phyloP scores from a whole-genome alignment of 1,140 invertebrate species.

The Drosophila ogumai region DNA sequence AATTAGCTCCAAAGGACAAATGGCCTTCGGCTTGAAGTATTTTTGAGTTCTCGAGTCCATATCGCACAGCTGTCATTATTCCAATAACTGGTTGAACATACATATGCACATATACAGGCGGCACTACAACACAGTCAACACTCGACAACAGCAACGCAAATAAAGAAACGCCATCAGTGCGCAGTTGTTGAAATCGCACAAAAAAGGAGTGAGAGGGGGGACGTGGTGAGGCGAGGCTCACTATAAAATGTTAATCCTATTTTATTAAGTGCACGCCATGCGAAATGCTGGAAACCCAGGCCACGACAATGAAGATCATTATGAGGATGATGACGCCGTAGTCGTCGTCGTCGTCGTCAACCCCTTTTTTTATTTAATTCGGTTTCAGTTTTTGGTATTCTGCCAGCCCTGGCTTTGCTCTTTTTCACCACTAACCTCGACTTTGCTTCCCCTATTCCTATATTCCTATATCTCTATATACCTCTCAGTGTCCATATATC shows the following conservation, averaged over 20 bases:
- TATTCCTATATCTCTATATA: not conserved
- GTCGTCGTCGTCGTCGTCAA: constrained; percentile 28
- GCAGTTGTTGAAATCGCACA: constrained; percentile 61
- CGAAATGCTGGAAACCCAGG: constrained; percentile 38
- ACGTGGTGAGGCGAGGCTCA: constrained; percentile 22
- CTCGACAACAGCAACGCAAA: constrained; percentile 31
- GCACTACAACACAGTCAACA: constrained; percentile 14
- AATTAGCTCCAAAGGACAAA: constrained; percentile 56
- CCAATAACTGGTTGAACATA: constrained; percentile 73
- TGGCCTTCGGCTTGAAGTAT: constrained; percentile 45
- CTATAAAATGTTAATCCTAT: constrained; percentile 81
- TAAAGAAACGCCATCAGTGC: constrained; percentile 54
- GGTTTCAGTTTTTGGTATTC: constrained; percentile 8
- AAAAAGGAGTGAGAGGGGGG: constrained; percentile 26
- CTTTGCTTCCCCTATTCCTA: constrained; percentile 6
- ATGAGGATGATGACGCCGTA: constrained; percentile 48
- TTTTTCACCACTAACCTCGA: constrained; percentile 34
- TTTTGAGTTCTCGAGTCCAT: constrained; percentile 38
- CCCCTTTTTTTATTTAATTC: constrained; percentile 31
- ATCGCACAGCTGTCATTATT: constrained; percentile 80
- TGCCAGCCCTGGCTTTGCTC: constrained; percentile 37
- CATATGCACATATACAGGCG: not conserved
- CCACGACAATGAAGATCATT: constrained; percentile 57
- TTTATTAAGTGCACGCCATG: constrained; percentile 77
- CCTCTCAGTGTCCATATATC: constrained; percentile 18